Evolutionary conservation across 2,113 vertebrate genomes (phyloP), one percentile per base, ranked within the genome.

Genomic region (Gyps fulvus): DNA sequence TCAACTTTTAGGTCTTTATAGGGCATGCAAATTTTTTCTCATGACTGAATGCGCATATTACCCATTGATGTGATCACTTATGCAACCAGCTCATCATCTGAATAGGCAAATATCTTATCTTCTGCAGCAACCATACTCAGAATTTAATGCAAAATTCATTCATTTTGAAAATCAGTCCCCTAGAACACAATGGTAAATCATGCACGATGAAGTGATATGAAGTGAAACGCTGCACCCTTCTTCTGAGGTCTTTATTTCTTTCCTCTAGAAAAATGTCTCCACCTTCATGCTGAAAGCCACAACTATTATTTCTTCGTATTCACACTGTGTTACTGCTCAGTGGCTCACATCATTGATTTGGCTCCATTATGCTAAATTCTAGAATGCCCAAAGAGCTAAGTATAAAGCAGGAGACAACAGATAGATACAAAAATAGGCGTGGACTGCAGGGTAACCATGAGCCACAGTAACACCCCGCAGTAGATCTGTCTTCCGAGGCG

Each of bases 141-240:
- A 94, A 93, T 96, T 95, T 95, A 94, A 96, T 96, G 94, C 94
- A 96, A 95, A 92, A 97, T 95, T 95, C 94, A 96, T 96, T 96
- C 95, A 95, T 97, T 97, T 97, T 96, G 84, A 97, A 96, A 96
- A 95, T 95, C 91, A 94, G 70, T 72, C 87, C 88, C 92, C 72
- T 95, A 97, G 86, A 94, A 96, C 96, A 95, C 95, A 97, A 97
- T 97, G 92, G 96, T 94, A 95, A 97, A 97, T 97, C 93, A 97
- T 80, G 70, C 87, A 73, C 2, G 45, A 85, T 79, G 85, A 96
- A 95, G 87, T 42, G 77, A 72, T 79, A 61, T 19, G 94, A 96
- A 91, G 96, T 93, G 84, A 85, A 85, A 93, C 43, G 78, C 94
- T 96, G 62, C 70, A 94, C 42, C 85, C 97, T 91, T 95, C 89